Base-by-base conservation (phyloP, 2,113 vertebrate genomes). In the Neoarius graeffei region DNA sequence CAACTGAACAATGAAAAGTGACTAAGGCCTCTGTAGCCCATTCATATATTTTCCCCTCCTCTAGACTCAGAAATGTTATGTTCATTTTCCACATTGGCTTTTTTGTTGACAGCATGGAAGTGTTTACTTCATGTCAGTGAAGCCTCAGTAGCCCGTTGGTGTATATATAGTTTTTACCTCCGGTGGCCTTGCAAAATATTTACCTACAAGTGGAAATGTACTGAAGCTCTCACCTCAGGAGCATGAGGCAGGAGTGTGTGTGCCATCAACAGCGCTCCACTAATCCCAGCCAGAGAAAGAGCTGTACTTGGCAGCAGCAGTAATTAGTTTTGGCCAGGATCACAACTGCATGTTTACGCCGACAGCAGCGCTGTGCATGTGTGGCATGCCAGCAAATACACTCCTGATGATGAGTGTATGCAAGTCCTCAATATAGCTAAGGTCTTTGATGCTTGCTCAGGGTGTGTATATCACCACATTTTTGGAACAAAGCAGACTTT, bases 371-470 rank as follows among this genome's bases (percentile, higher is more conserved):
- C 56, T 67, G 82, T 67, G 62, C 27, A 54, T 84, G 79, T 90
- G 52, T 88, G 91, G 88, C 86, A 23, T 85, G 87, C 92, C 89
- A 91, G 91, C 27, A 87, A 91, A 90, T 81, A 59, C 91, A 87
- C 85, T 84, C 30, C 69, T 69, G 57, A 85, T 19, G 35, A 76
- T 67, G 83, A 88, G 86, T n/a, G 14, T 89, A 57, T 90, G 67
- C 91, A 76, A 66, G 27, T n/a, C 48, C 10, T 71, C 15, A 35
- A 27, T 56, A 56, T 71, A 54, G 71, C 15, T 9, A 14, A 80
- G 60, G 64, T 59, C 84, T 86, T 85, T 85, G 81, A 89, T 87
- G 83, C 35, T 83, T 81, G 82, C 27, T 86, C n/a, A 5, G 80
- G 35, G 54, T 83, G 84, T 84, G 84, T 86, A 69, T 50, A 57